Evolutionary conservation across 2,888 invertebrate genomes (phyloP).

Genomic region (Gnatocerus cornutus): DNA sequence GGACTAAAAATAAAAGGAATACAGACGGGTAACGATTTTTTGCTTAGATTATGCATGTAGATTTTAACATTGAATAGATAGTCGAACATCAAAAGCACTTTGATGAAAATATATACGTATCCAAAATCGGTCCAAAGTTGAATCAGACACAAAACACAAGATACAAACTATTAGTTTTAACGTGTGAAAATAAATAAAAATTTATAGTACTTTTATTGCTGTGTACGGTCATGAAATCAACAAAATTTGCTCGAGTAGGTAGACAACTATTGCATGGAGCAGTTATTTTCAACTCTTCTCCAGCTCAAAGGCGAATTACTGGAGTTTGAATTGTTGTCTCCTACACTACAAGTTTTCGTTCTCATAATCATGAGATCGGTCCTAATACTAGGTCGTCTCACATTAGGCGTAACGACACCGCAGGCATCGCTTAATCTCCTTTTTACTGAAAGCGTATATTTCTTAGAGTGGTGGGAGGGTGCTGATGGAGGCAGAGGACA

Average conservation of each 20-base stretch:
- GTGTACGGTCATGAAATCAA: neutral
- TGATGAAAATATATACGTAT: too few relatives aligned
- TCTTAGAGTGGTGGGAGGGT: slow-evolving; percentile 80
- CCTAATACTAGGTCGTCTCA: slow-evolving; percentile 88
- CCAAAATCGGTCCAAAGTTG: too few relatives aligned
- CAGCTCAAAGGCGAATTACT: slow-evolving; percentile 71
- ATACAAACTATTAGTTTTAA: too few relatives aligned
- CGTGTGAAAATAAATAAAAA: too few relatives aligned
- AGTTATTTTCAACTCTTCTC: slow-evolving; percentile 63
- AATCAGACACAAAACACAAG: too few relatives aligned
- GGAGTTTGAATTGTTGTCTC: slow-evolving; percentile 76
- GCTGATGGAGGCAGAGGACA: slow-evolving; percentile 82
- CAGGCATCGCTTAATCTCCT: slow-evolving; percentile 89
- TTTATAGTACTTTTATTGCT: slow-evolving; percentile 6
- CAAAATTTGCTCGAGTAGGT: neutral
- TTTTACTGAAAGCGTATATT: slow-evolving; percentile 87
- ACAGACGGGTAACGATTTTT: too few relatives aligned
- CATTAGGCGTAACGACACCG: slow-evolving; percentile 92
- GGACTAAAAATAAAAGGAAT: too few relatives aligned
- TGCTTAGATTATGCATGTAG: too few relatives aligned
- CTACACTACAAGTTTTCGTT: slow-evolving; percentile 85
- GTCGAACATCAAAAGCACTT: too few relatives aligned
- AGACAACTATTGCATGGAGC: slow-evolving; percentile 60
- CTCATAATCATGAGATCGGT: slow-evolving; percentile 92
- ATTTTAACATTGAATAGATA: too few relatives aligned